Evolutionary conservation across 2,888 invertebrate species (phyloP), one percentile per base, ranked within the genome.

Genomic region (Plebejus argus): DNA sequence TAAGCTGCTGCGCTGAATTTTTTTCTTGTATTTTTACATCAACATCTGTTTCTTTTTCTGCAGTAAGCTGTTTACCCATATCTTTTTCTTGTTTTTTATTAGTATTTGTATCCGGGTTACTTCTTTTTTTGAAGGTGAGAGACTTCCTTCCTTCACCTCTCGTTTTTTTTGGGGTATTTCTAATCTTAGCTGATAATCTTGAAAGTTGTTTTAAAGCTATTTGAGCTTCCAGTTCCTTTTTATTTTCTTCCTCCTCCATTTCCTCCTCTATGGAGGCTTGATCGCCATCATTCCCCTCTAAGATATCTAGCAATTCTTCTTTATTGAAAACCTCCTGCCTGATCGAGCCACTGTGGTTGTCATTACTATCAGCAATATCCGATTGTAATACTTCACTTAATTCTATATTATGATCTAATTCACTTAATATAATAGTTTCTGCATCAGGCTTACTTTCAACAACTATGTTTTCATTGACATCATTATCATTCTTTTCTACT

Each of bases 261-360:
- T 53, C 39, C 23, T 78, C 82, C 20, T 81, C 78, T 66, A 78
- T 76, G 23, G 58, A 76, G 61, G 82, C 79, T 72, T 86, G 81
- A 74, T 86, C 86, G 15, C 82, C 81, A 86, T 92, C 89, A 86
- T 93, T 93, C 3, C 94, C 94, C 84, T 94, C 90, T 78, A 94
- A 85, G 79, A 94, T 94, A 81, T 93, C 92, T 75, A 94, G 82
- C 35, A 94, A 81, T 81, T 94, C 93, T 81, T 94, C 93, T 82
- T 94, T 94, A 81, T 94, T 94, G 79, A 94, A 92, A 18, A 94
- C 89, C 83, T 93, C 92, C 80, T 92, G 89, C 78, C 87, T 86
- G 4, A 82, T 81, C 66, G 85, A 77, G 83, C 89, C 86, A 79
- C 92, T 92, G 81, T 93, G 93, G 81, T 92, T 92, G 83, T 92